Conservation (phyloP, 2,888 invertebrate species). For the Agriotes lineatus region DNA sequence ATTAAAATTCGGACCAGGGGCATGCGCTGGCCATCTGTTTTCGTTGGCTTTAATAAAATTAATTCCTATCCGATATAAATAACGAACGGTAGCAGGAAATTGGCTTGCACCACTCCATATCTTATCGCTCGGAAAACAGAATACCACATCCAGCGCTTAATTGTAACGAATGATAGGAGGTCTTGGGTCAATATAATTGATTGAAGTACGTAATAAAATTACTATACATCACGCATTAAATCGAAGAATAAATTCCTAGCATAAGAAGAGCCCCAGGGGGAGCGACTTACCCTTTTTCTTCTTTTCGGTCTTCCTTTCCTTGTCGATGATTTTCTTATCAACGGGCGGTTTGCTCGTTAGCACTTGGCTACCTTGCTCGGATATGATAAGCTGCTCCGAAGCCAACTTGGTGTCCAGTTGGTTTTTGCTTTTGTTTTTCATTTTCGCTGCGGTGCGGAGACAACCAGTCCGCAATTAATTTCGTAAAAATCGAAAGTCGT, state of each 20-base stretch:
- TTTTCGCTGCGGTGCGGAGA: slow-evolving; percentile 44
- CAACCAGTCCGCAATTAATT: slow-evolving; percentile 36
- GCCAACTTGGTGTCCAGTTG: slow-evolving; percentile 55
- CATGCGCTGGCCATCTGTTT: too few species aligned
- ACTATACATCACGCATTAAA: slow-evolving; percentile 5
- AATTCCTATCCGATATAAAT: not conserved
- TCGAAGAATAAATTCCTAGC: not conserved
- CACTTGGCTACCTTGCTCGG: slow-evolving; percentile 70
- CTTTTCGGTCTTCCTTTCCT: slow-evolving; percentile 69
- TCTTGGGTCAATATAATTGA: slow-evolving; percentile 27
- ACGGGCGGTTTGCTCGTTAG: slow-evolving; percentile 69
- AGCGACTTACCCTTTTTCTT: slow-evolving; percentile 58
- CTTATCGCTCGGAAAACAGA: slow-evolving; percentile 7
- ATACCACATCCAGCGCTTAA: slow-evolving; percentile 28
- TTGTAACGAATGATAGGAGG: slow-evolving; percentile 26
- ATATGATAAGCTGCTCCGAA: slow-evolving; percentile 69
- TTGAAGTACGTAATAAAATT: slow-evolving; percentile 25
- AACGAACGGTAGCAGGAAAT: not conserved
- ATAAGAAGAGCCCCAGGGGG: too few species aligned
- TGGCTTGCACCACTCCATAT: not conserved
- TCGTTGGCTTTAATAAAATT: too few species aligned
- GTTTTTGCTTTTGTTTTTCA: slow-evolving; percentile 61
- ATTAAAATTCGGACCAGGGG: too few species aligned
- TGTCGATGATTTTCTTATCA: slow-evolving; percentile 69
- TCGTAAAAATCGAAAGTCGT: slow-evolving; percentile 39